A percentile compares a stretch with the other conserved stretches of the same genome.
These are phyloP conservation scores for Mamestra configurata DNA, from an alignment of 1,140 invertebrate species.

Conservation along the genomic window DNA sequence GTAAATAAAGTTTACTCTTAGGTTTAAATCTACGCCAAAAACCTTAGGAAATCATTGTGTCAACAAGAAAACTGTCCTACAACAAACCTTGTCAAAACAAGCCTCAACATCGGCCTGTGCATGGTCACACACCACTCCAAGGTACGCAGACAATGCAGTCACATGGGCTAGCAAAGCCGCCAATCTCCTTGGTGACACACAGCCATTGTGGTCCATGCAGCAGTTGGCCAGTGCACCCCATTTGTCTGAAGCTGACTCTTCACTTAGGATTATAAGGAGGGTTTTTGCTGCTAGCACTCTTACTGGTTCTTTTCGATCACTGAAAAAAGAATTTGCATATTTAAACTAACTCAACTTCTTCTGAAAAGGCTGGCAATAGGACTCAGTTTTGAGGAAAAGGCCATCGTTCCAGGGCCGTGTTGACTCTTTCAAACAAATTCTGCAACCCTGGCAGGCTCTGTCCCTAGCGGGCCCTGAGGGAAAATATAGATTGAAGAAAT, in stretches of 20 bases:
- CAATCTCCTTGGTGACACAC: slow-evolving; percentile 89
- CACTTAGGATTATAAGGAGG: slow-evolving; percentile 89
- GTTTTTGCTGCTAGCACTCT: slow-evolving; percentile 89
- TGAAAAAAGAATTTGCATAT: too few species aligned
- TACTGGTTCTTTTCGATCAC: slow-evolving; percentile 80
- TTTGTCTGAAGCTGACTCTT: slow-evolving; percentile 89
- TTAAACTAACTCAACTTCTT: too few species aligned
- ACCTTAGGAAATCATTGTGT: too few species aligned
- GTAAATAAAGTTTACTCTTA: too few species aligned
- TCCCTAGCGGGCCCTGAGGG: too few species aligned
- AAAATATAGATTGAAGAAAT: too few species aligned
- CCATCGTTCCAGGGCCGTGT: too few species aligned
- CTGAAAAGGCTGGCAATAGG: too few species aligned
- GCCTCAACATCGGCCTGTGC: slow-evolving; percentile 89
- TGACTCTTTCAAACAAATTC: too few species aligned
- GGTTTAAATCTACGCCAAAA: too few species aligned
- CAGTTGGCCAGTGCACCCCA: slow-evolving; percentile 90
- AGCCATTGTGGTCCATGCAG: slow-evolving; percentile 91
- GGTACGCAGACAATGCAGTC: slow-evolving; percentile 87
- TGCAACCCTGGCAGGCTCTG: too few species aligned
- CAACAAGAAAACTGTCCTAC: not conserved
- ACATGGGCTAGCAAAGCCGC: slow-evolving; percentile 88
- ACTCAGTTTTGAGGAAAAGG: too few species aligned
- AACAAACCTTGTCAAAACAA: slow-evolving; percentile 89
- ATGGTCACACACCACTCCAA: slow-evolving; percentile 89